These are phyloP conservation scores for Boleophthalmus pectinirostris DNA, from an alignment of 2,113 vertebrate genomes.

Conservation along the genomic window DNA sequence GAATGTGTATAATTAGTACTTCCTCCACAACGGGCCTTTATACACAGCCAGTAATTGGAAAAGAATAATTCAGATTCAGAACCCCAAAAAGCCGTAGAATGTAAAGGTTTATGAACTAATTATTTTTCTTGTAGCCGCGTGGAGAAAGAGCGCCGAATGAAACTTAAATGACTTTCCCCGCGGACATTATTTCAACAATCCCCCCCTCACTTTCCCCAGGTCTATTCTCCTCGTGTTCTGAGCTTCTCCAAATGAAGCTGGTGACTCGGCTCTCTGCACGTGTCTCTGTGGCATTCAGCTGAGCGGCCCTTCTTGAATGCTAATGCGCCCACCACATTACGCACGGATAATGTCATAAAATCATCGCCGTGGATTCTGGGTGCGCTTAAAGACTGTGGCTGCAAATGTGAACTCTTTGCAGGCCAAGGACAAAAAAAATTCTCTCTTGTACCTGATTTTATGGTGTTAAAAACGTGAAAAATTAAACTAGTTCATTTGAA, in stretches of 20 bases:
- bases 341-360: constrained; percentile 7
- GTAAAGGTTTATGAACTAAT: constrained; percentile 59
- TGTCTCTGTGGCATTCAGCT: constrained; percentile 5
- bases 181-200: constrained; percentile 11
- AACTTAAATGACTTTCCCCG: constrained; percentile 48
- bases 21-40: constrained; percentile 27
- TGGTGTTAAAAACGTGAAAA: too few species aligned
- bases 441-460: too few species aligned
- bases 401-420: background rate
- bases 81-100: constrained; percentile 36
- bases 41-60: constrained; percentile 52
- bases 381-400: background rate
- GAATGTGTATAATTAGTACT: constrained; percentile 26
- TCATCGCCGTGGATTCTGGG: background rate
- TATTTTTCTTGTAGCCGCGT: constrained; percentile 38
- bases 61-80: constrained; percentile 49
- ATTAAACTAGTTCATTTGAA: too few species aligned
- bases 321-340: constrained; percentile 3
- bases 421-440: too few species aligned
- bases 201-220: background rate
- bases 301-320: background rate
- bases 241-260: constrained; percentile 10
- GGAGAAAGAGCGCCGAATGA: constrained; percentile 33
- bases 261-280: background rate
- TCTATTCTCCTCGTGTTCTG: constrained; percentile 1